Evolutionary conservation across 30 jellyfish, hydroid and myxozoan species (phyloP).

Genomic region (Thelohanellus kitauei): DNA sequence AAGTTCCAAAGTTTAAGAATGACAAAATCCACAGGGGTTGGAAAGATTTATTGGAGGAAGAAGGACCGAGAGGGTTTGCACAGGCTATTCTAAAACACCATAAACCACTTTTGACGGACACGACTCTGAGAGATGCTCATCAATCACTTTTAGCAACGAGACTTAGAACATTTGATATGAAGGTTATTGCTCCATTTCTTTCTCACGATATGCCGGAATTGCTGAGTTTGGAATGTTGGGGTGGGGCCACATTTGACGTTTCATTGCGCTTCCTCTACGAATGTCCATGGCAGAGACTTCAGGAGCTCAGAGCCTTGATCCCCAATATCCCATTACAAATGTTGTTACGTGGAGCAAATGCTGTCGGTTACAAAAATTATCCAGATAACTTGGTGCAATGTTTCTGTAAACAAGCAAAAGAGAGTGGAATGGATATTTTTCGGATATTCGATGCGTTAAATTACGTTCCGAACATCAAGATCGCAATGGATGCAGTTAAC

Average conservation of each 20-base stretch:
- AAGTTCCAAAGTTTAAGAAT: slow-evolving; percentile 24
- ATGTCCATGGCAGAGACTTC: slow-evolving; percentile 96
- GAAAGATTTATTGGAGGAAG: slow-evolving; percentile 34
- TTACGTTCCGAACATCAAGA: slow-evolving; percentile 73
- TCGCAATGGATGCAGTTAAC: slow-evolving; percentile 95
- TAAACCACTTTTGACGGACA: slow-evolving; percentile 39
- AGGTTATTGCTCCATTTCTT: slow-evolving; percentile 63
- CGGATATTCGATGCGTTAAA: slow-evolving; percentile 84
- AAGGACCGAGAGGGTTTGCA: slow-evolving; percentile 78
- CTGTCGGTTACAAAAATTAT: slow-evolving; percentile 84
- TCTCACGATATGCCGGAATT: slow-evolving; percentile 26
- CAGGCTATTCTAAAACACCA: slow-evolving; percentile 44
- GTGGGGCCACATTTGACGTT: slow-evolving; percentile 98
- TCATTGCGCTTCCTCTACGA: slow-evolving; percentile 76
- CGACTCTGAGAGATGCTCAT: slow-evolving; percentile 95
- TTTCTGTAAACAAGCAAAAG: slow-evolving; percentile 37
- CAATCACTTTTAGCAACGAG: slow-evolving; percentile 95
- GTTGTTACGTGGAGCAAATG: slow-evolving; percentile 93
- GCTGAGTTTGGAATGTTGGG: slow-evolving; percentile 96
- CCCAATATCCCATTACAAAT: slow-evolving; percentile 95
- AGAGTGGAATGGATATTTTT: slow-evolving; percentile 79
- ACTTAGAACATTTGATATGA: slow-evolving; percentile 57
- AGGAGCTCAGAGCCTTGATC: slow-evolving; percentile 23
- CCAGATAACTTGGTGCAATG: slow-evolving; percentile 87
- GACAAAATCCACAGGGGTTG: slow-evolving; percentile 22